Base-by-base conservation (phyloP, 2,888 invertebrate species). In the Pycnomerus fuliginosus region DNA sequence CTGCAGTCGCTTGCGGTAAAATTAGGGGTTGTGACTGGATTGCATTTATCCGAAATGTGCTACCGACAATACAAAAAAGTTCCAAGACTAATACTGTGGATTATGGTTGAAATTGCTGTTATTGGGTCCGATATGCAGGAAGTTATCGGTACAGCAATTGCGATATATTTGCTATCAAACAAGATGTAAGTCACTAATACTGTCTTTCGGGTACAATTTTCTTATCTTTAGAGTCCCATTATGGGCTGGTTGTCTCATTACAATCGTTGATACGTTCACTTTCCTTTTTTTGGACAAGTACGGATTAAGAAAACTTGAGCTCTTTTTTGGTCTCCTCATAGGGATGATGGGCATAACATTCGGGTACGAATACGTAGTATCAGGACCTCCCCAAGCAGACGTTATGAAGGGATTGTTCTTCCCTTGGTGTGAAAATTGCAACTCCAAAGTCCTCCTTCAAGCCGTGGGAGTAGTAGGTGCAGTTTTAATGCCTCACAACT, bases 111-210 rank as follows among this genome's bases (percentile, higher is more conserved):
- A 74, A 84, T 93, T 44, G 92, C 92, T 2, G 91, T 93, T 55
- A 90, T 93, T 58, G 91, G 90, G 16, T 86, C 87, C 33, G 91
- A 91, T 67, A 91, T 91, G 85, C 91, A 92, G 71, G 91, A 92
- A 76, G 90, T 92, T 27, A 92, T 93, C 58, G 92, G 92, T 51
- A 91, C 92, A 3, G 86, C 91, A 1, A 88, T 91, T 59, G 90
- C 92, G 5, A 78, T 93, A 53, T 89, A 85, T 69, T 75, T 92
- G 31, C 72, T 92, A 37, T 87, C 89, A 11, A 84, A 84, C 69
- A 84, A 83, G 77, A 68, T 71, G 88, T 90, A 74, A 78, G 83
- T 76, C 4, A 14, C 10, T 15, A 11, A 17, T 25, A 7, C 2
- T 28, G 13, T 7, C n/a, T 7, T n/a, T n/a, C n/a, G n/a, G 8